Percentiles rank a stretch among this genome's conserved stretches.
phyloP scores from a whole-genome alignment of 2,113 vertebrate species.

The Panurus biarmicus region DNA sequence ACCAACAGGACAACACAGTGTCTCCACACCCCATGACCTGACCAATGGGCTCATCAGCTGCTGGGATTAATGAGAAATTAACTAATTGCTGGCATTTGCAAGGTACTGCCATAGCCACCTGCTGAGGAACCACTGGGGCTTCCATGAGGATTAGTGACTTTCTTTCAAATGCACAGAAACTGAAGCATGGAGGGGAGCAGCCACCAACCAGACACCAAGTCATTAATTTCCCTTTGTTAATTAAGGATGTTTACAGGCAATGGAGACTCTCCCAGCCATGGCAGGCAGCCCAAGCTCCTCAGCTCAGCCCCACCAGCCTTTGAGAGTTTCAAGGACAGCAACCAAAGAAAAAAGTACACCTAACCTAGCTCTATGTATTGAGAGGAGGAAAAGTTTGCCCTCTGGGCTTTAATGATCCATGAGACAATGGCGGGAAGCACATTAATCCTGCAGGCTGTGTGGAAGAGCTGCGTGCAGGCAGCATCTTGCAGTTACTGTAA shows the following conservation, averaged over 20 bases:
- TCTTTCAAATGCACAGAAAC: neutral
- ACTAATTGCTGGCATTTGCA: neutral
- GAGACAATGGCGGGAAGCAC: neutral
- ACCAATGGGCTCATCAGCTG: rapidly evolving
- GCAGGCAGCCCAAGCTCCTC: neutral
- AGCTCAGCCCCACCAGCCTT: neutral
- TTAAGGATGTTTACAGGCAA: neutral
- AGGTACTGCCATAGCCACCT: neutral
- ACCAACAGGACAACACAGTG: neutral
- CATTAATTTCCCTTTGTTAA: neutral
- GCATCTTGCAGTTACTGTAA: conserved; percentile 26
- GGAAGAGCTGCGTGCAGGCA: neutral
- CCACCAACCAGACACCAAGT: neutral
- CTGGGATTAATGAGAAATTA: neutral
- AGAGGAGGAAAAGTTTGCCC: conserved; percentile 26
- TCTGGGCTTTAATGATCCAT: neutral
- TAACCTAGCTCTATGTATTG: neutral
- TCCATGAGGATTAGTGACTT: neutral
- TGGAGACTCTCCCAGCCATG: neutral
- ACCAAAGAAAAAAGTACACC: neutral
- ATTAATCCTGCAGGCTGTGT: neutral
- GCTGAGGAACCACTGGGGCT: neutral
- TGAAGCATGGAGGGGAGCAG: neutral
- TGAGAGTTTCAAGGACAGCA: neutral
- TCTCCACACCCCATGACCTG: rapidly evolving